A percentile compares a stretch with the other conserved stretches of the same genome.
Evolutionary conservation across 2,113 vertebrate species (phyloP).

Genomic region (Vicugna pacos): DNA sequence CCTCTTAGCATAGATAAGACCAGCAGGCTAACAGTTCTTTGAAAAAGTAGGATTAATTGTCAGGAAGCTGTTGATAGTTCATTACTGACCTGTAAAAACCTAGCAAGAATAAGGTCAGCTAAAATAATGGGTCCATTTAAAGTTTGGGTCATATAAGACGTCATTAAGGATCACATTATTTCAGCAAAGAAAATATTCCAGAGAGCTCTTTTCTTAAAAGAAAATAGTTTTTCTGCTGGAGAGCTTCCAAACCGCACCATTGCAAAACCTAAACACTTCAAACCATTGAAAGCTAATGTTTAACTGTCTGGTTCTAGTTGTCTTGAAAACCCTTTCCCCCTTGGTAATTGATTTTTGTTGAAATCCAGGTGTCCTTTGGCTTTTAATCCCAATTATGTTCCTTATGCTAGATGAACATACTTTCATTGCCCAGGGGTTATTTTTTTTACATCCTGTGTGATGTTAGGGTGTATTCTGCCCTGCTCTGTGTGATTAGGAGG

Average conservation of each 20-base stretch:
- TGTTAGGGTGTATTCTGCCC: not conserved
- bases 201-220: constrained; percentile 80
- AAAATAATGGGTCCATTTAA: constrained; percentile 86
- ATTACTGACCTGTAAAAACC: constrained; percentile 86
- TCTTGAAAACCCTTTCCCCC: constrained; percentile 49
- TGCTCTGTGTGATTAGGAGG: constrained; percentile 58
- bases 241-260: constrained; percentile 85
- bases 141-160: constrained; percentile 84
- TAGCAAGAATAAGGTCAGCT: constrained; percentile 81
- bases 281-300: constrained; percentile 82
- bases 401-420: not conserved
- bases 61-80: constrained; percentile 86
- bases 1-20: constrained; percentile 86
- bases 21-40: constrained; percentile 85
- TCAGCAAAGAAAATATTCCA: constrained; percentile 82
- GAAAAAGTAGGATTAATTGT: constrained; percentile 88
- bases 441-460: constrained; percentile 29
- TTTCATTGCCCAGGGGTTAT: constrained; percentile 22
- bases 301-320: constrained; percentile 75
- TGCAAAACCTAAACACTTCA: constrained; percentile 83
- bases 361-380: constrained; percentile 59
- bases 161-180: constrained; percentile 82
- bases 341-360: constrained; percentile 62
- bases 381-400: constrained; percentile 53
- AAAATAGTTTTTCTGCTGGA: constrained; percentile 77